Evolutionary conservation across 2,113 vertebrate species (phyloP).

Genomic region (Capreolus pygargus): DNA sequence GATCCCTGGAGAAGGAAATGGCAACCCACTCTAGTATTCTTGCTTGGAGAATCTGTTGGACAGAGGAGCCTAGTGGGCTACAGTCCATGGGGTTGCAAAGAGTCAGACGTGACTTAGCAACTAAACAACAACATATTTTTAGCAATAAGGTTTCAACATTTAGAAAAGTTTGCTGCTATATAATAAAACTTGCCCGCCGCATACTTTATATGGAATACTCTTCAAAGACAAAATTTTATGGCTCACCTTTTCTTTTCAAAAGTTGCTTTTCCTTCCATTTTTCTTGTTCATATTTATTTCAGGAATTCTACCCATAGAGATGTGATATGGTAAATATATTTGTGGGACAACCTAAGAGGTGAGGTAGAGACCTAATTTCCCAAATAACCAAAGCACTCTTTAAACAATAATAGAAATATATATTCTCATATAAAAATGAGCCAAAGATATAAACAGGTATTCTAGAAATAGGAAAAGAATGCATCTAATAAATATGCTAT

Average conservation of each 20-base stretch:
- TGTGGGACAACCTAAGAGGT: not conserved
- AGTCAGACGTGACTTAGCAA: not conserved
- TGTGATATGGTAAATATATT: not conserved
- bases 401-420: not conserved
- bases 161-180: not conserved
- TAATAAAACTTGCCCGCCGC: not conserved
- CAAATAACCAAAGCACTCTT: not conserved
- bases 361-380: not conserved
- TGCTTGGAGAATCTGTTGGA: not conserved
- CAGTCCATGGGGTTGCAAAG: not conserved
- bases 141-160: not conserved
- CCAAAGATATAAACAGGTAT: not conserved
- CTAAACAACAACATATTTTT: not conserved
- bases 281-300: constrained; percentile 1
- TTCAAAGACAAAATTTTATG: not conserved
- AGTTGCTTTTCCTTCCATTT: not conserved
- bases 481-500: not conserved
- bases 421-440: not conserved
- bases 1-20: not conserved
- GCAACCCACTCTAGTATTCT: not conserved
- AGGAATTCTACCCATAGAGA: not conserved
- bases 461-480: not conserved
- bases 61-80: not conserved
- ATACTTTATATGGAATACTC: not conserved
- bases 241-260: not conserved